phyloP scores from a whole-genome alignment of 2,113 vertebrate species.

The Mugil cephalus region DNA sequence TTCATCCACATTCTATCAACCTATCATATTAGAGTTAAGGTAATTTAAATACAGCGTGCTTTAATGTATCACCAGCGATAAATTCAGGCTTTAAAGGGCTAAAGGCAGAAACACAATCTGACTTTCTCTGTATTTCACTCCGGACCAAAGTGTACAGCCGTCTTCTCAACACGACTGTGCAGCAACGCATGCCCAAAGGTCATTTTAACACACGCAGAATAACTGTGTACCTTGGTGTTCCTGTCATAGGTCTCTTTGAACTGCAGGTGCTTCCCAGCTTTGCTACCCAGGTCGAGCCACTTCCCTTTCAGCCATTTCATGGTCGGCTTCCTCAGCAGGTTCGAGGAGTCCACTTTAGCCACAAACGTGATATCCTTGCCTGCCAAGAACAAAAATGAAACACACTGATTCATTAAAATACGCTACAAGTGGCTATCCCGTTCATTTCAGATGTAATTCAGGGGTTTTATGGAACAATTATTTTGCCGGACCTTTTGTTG shows the following conservation, averaged over 20 bases:
- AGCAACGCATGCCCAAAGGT: background rate
- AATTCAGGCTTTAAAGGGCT: too few species aligned
- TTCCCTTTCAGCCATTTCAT: conserved; percentile 95
- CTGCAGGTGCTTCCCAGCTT: conserved; percentile 88
- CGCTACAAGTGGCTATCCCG: background rate
- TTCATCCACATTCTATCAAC: too few species aligned
- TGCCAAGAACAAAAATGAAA: conserved; percentile 56
- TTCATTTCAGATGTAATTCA: conserved; percentile 24
- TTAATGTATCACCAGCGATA: too few species aligned
- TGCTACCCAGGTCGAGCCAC: conserved; percentile 90
- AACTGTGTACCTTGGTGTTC: conserved; percentile 85
- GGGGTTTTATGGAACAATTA: conserved; percentile 5
- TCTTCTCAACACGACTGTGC: too few species aligned
- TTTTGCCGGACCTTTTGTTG: conserved; percentile 79
- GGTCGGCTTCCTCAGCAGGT: conserved; percentile 80
- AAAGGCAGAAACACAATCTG: too few species aligned
- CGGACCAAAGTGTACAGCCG: too few species aligned
- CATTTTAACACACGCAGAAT: background rate
- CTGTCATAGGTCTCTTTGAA: conserved; percentile 90
- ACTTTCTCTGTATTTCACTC: background rate
- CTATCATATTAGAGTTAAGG: too few species aligned
- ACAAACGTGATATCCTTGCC: conserved; percentile 83
- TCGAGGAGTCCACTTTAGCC: conserved; percentile 86
- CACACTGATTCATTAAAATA: conserved; percentile 10
- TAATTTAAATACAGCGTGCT: too few species aligned